These are phyloP conservation scores for Alosa sapidissima DNA, from an alignment of 2,797 vertebrate species.

Conservation along the genomic window DNA sequence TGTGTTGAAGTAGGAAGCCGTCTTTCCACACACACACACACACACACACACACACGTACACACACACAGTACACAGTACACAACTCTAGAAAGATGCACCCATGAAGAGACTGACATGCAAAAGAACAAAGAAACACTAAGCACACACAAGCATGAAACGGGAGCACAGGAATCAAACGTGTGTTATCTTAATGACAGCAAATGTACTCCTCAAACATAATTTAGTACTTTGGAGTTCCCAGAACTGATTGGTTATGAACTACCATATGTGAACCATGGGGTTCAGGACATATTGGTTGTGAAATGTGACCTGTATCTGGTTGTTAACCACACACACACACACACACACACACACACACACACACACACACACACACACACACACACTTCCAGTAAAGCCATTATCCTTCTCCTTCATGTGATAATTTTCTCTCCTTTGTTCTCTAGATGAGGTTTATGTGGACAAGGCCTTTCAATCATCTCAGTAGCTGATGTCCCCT, in stretches of 20 bases:
- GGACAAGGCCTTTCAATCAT: neutral
- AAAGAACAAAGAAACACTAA: neutral
- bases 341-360: conserved; percentile 30
- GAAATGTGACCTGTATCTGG: neutral
- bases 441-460: neutral
- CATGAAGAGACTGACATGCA: neutral
- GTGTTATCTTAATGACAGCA: neutral
- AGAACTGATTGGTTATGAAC: conserved; percentile 6
- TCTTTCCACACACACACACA: neutral
- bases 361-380: conserved; percentile 30
- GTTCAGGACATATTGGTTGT: neutral
- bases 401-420: neutral
- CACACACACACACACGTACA: neutral
- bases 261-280: neutral
- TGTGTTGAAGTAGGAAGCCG: neutral
- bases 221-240: conserved; percentile 31
- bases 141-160: neutral
- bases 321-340: neutral
- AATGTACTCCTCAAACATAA: neutral
- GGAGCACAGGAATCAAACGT: neutral
- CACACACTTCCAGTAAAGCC: conserved; percentile 14
- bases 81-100: too few relatives aligned
- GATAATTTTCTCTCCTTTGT: neutral
- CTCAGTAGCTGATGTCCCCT: neutral
- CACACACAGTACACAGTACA: neutral